phyloP scores from a whole-genome alignment of 2,113 vertebrate genomes.

The Atherinomorus stipes region DNA sequence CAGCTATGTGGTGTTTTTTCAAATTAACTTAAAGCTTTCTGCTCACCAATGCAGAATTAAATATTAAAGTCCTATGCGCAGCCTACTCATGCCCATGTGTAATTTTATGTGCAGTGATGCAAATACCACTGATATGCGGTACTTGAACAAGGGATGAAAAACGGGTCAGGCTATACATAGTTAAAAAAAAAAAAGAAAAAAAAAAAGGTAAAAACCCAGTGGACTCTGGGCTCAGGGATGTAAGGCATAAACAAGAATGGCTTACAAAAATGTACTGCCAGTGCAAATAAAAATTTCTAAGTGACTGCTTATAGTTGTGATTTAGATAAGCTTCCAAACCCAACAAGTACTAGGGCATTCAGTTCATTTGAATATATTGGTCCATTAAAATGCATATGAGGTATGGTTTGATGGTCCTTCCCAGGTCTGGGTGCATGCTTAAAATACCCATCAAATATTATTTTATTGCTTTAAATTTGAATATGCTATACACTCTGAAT shows the following conservation, averaged over 20 bases:
- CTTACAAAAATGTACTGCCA: neutral
- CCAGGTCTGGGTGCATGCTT: constrained; percentile 1
- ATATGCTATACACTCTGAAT: constrained; percentile 34
- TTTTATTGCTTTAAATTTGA: neutral
- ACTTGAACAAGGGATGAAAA: constrained; percentile 26
- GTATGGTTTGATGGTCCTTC: neutral
- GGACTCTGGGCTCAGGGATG: constrained; percentile 2
- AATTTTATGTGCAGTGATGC: constrained; percentile 29
- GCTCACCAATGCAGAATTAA: constrained; percentile 58
- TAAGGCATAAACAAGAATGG: neutral
- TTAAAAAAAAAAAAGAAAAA: neutral
- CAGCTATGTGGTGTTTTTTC: constrained; percentile 33
- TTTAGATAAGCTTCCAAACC: constrained; percentile 3
- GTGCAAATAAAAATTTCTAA: neutral
- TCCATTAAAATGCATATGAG: neutral
- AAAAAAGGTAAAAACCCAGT: constrained; percentile 9
- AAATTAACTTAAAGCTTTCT: constrained; percentile 27
- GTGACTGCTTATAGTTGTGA: neutral
- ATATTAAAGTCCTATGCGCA: constrained; percentile 44
- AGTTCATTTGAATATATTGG: neutral
- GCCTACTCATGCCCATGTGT: constrained; percentile 28
- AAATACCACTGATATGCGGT: constrained; percentile 17
- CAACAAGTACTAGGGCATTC: neutral
- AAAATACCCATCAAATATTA: neutral
- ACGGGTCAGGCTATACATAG: neutral